Evolutionary conservation across 2,888 invertebrate species (phyloP).

Genomic region (Eupithecia insigniata): DNA sequence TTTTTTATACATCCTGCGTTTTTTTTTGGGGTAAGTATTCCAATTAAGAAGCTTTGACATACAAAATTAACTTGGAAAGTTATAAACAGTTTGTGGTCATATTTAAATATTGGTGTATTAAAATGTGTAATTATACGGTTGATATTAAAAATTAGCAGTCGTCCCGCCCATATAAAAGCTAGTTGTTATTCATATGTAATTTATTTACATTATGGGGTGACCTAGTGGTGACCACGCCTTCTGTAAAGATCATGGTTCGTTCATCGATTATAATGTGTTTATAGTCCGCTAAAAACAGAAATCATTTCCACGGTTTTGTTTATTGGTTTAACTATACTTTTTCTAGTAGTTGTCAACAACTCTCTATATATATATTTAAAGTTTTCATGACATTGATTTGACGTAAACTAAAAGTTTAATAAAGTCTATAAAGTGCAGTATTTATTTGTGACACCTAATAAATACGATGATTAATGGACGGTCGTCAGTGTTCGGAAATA

Average conservation of each 20-base stretch:
- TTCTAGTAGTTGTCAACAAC: too few relatives aligned
- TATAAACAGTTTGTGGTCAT: neutral
- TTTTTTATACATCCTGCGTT: too few relatives aligned
- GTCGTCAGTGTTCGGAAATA: too few relatives aligned
- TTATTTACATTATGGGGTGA: conserved; percentile 13
- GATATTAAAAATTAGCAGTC: neutral
- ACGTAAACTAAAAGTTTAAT: too few relatives aligned
- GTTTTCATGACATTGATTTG: too few relatives aligned
- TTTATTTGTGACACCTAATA: too few relatives aligned
- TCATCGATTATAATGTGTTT: neutral
- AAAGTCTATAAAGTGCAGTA: too few relatives aligned
- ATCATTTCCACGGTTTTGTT: neutral
- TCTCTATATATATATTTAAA: too few relatives aligned
- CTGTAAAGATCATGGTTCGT: conserved; percentile 11
- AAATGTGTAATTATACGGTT: neutral
- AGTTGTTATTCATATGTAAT: conserved; percentile 5
- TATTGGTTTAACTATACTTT: too few relatives aligned
- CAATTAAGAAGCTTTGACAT: neutral
- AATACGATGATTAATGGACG: too few relatives aligned
- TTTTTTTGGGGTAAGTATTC: neutral
- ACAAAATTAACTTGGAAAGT: neutral
- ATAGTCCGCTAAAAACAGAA: neutral
- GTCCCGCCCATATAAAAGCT: neutral
- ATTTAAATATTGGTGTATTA: neutral
- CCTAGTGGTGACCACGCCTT: conserved; percentile 23